Evolutionary conservation across 2,113 vertebrate species (phyloP), one percentile per base, ranked within the genome.

Genomic region (Terrapene triunguis): DNA sequence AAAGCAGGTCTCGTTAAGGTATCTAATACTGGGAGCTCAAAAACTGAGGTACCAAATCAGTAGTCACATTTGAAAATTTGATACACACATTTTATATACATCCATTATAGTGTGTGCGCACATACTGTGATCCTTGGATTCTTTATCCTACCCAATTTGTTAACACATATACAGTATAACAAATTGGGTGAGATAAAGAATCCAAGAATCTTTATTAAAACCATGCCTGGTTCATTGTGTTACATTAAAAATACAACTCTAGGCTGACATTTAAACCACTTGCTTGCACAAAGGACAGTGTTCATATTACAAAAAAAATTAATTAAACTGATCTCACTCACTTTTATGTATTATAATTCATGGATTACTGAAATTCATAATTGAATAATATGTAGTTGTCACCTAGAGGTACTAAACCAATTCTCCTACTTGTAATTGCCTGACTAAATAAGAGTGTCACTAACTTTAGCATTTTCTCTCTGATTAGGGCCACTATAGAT

Each of bases 371-470:
- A 95, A 96, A 98, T 97, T 98, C 96, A 96, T 98, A 98, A 98
- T 96, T 98, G 93, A 98, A 96, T 98, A 98, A 98, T 97, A 98
- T 96, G 96, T 85, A 98, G 97, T 98, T 98, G 97, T 98, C 97
- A 98, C 95, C 96, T 97, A 97, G 91, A 96, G 93, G 94, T 97
- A 96, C 93, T 97, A 98, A 98, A 97, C 95, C 97, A 98, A 98
- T 98, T 98, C 96, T 91, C 95, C 84, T 95, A 51, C 96, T 96
- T 98, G 91, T 97, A 98, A 98, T 98, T 98, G 95, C 96, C 93
- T 98, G 95, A 88, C 97, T 98, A 98, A 98, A 97, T 97, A 98
- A 98, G 98, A 98, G 97, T 97, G 98, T 98, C 98, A 98, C 95
- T 91, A 96, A 97, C 97, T 97, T 98, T 1, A 98, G 97, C 95